These are phyloP conservation scores for Digitonthophagus gazella DNA, from an alignment of 2,888 invertebrate species.

Conservation along the genomic window DNA sequence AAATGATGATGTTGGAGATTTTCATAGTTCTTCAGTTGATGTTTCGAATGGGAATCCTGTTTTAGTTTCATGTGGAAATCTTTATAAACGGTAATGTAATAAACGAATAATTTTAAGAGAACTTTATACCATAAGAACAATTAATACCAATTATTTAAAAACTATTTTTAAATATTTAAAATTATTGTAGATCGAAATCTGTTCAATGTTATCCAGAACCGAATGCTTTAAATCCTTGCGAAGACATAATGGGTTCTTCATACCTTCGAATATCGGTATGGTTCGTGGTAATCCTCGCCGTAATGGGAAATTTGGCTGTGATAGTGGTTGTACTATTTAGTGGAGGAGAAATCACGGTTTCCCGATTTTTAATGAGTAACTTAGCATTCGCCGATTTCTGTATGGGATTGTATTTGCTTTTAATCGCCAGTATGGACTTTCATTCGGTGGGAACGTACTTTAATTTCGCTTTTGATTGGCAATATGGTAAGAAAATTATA, in stretches of 20 bases:
- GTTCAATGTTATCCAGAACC: constrained; percentile 72
- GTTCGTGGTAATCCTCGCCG: constrained; percentile 79
- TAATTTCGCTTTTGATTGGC: constrained; percentile 89
- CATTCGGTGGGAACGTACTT: constrained; percentile 84
- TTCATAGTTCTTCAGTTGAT: constrained; percentile 53
- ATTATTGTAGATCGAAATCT: constrained; percentile 47
- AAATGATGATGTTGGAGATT: constrained; percentile 42
- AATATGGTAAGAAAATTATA: constrained; percentile 58
- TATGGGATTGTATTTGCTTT: constrained; percentile 79
- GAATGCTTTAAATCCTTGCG: constrained; percentile 83
- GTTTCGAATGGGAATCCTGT: constrained; percentile 49
- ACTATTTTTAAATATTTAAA: not conserved
- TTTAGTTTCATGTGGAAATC: constrained; percentile 57
- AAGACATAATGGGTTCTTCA: constrained; percentile 83
- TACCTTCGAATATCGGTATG: constrained; percentile 81
- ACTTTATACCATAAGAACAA: not conserved
- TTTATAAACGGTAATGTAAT: constrained; percentile 52
- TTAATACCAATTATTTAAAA: not conserved
- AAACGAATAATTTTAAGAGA: constrained; percentile 18
- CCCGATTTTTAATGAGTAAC: constrained; percentile 75
- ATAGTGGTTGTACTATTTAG: constrained; percentile 72
- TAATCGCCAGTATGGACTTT: constrained; percentile 81
- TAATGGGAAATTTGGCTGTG: constrained; percentile 81
- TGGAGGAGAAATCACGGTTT: constrained; percentile 59
- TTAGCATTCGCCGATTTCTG: constrained; percentile 86